phyloP scores from a whole-genome alignment of 2,113 vertebrate species.

The Leptobrachium ailaonicum region DNA sequence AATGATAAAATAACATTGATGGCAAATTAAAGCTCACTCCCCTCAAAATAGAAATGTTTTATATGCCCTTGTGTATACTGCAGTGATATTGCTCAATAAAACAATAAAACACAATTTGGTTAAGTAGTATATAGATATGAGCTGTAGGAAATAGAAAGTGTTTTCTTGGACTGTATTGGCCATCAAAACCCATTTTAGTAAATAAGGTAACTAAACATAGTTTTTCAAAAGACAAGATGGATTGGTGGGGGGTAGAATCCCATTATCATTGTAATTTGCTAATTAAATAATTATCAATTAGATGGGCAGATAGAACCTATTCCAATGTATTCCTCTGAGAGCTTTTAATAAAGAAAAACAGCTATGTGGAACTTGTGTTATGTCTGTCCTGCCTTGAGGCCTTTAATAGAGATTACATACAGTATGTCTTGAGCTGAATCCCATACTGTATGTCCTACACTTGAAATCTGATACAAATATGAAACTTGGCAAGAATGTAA shows the following conservation, averaged over 20 bases:
- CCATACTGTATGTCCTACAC: slow-evolving; percentile 51
- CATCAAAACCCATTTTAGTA: slow-evolving; percentile 58
- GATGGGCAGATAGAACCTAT: slow-evolving; percentile 75
- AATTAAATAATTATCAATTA: slow-evolving; percentile 87
- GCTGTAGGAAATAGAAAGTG: neutral
- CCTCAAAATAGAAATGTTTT: neutral
- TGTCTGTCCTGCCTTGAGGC: slow-evolving; percentile 66
- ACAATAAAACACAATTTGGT: neutral
- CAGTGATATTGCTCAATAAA: neutral
- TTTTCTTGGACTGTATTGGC: slow-evolving; percentile 35
- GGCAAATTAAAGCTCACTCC: no score
- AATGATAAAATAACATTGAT: no score
- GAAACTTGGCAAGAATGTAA: slow-evolving; percentile 59
- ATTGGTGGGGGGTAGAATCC: slow-evolving; percentile 74
- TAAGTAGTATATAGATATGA: slow-evolving; percentile 7
- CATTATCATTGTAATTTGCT: slow-evolving; percentile 81
- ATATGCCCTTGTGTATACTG: neutral
- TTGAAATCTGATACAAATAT: slow-evolving; percentile 64
- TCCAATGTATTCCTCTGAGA: slow-evolving; percentile 74
- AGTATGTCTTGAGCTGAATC: slow-evolving; percentile 55
- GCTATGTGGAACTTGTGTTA: slow-evolving; percentile 66
- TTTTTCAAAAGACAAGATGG: slow-evolving; percentile 68
- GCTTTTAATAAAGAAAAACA: slow-evolving; percentile 71
- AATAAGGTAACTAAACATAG: slow-evolving; percentile 61
- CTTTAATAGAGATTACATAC: slow-evolving; percentile 63